Percentiles rank a stretch among this genome's conserved stretches.
These are phyloP conservation scores for Nomada ferruginata DNA, from an alignment of 2,888 invertebrate species.

Conservation along the genomic window DNA sequence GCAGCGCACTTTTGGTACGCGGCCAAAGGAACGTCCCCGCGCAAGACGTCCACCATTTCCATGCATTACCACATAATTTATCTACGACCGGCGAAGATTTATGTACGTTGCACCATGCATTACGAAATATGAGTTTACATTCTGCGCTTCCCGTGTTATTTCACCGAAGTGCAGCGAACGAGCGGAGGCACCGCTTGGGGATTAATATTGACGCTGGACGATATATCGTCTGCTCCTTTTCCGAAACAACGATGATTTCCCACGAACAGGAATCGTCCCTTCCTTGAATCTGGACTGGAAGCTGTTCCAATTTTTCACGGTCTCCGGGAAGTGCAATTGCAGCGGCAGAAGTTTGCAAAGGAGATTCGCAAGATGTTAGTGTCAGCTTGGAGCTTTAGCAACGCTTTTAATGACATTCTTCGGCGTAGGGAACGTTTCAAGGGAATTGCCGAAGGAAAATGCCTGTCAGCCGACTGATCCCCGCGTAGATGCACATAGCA, in stretches of 20 bases:
- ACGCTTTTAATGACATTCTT: conserved; percentile 38
- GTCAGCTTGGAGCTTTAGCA: background rate
- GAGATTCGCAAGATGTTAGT: conserved; percentile 23
- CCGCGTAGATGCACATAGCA: conserved; percentile 5
- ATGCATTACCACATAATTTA: conserved; percentile 46
- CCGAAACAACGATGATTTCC: background rate
- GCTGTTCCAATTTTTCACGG: too few species aligned
- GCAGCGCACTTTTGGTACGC: conserved; percentile 41
- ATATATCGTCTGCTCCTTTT: background rate
- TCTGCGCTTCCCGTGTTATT: conserved; percentile 10
- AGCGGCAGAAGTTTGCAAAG: background rate
- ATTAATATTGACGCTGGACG: conserved; percentile 17
- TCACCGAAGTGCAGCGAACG: background rate
- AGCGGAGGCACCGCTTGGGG: background rate
- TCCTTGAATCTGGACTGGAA: too few species aligned
- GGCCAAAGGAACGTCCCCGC: conserved; percentile 40
- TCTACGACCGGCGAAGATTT: conserved; percentile 42
- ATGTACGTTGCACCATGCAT: conserved; percentile 12
- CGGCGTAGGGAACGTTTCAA: conserved; percentile 17
- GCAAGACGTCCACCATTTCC: conserved; percentile 40
- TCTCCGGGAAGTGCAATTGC: too few species aligned
- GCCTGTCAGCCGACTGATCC: conserved; percentile 29
- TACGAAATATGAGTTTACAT: conserved; percentile 43
- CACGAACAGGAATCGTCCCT: background rate
- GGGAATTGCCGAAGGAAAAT: conserved; percentile 32